phyloP scores from a whole-genome alignment of 2,113 vertebrate species.

The Burhinus bistriatus region DNA sequence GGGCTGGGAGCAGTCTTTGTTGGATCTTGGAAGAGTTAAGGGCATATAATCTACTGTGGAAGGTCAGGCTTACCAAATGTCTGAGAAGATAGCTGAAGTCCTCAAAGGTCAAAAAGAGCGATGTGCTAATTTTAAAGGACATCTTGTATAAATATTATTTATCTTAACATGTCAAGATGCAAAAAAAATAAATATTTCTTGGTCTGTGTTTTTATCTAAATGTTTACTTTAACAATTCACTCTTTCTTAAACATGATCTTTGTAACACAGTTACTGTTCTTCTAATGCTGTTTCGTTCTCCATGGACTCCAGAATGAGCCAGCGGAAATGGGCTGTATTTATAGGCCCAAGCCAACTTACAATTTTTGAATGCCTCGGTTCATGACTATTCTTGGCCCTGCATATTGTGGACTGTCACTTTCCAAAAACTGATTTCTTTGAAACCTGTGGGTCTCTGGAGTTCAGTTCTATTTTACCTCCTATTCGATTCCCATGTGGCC shows the following conservation, averaged over 20 bases:
- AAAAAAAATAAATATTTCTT: not conserved
- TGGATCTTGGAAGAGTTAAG: slow-evolving; percentile 40
- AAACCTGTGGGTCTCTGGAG: not conserved
- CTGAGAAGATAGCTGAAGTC: slow-evolving; percentile 11
- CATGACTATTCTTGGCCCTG: not conserved
- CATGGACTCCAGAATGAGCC: not conserved
- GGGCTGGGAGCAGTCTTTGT: not conserved
- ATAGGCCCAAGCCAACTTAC: not conserved
- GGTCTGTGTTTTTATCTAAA: not conserved
- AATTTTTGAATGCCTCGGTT: not conserved
- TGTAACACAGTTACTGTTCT: not conserved
- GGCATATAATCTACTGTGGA: not conserved
- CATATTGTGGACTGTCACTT: fast-evolving
- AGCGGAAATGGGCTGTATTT: not conserved
- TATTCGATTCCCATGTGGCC: fast-evolving
- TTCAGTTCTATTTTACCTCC: not conserved
- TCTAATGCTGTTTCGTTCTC: not conserved
- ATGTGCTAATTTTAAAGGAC: slow-evolving; percentile 31
- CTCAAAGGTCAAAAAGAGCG: slow-evolving; percentile 18
- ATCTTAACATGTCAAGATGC: not conserved
- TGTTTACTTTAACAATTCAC: not conserved
- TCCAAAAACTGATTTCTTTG: not conserved
- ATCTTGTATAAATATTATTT: not conserved
- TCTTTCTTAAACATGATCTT: not conserved
- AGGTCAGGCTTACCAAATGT: not conserved